phyloP scores from a whole-genome alignment of 2,888 invertebrate species.

The Geophilus truncorum region DNA sequence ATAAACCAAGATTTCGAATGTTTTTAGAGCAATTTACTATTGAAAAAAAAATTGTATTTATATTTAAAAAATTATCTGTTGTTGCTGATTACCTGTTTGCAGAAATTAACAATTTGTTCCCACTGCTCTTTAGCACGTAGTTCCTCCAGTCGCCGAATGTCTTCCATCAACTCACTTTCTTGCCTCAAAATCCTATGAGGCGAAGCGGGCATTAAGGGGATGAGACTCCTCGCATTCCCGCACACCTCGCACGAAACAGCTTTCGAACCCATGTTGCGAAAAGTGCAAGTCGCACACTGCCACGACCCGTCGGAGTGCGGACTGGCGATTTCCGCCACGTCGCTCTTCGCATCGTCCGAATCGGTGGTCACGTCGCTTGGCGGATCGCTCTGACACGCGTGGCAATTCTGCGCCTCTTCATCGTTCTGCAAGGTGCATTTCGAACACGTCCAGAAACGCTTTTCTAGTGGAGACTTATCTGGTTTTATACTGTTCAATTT shows the following conservation, averaged over 20 bases:
- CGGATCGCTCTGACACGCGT: constrained; percentile 40
- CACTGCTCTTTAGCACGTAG: constrained; percentile 82
- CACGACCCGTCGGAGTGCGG: constrained; percentile 52
- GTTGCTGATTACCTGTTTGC: constrained; percentile 68
- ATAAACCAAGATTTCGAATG: too few relatives aligned
- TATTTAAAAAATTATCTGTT: too few relatives aligned
- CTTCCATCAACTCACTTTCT: constrained; percentile 77
- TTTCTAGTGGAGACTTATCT: neutral
- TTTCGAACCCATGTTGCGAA: constrained; percentile 61
- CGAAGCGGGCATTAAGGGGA: constrained; percentile 29
- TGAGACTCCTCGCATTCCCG: constrained; percentile 42
- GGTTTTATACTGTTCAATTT: constrained; percentile 58
- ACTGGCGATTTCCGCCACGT: neutral
- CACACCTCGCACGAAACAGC: constrained; percentile 46
- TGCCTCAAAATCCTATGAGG: constrained; percentile 50
- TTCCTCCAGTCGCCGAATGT: constrained; percentile 74
- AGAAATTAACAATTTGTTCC: constrained; percentile 85
- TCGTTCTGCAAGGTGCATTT: constrained; percentile 63
- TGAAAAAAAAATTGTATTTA: too few relatives aligned
- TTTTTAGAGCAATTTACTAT: too few relatives aligned
- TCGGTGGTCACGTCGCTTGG: neutral
- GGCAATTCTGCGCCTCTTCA: constrained; percentile 40
- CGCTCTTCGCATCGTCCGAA: neutral
- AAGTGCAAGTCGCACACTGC: constrained; percentile 77
- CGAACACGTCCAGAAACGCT: constrained; percentile 62